Evolutionary conservation across 2,888 invertebrate genomes (phyloP).

Genomic region (Pediacus dermestoides): DNA sequence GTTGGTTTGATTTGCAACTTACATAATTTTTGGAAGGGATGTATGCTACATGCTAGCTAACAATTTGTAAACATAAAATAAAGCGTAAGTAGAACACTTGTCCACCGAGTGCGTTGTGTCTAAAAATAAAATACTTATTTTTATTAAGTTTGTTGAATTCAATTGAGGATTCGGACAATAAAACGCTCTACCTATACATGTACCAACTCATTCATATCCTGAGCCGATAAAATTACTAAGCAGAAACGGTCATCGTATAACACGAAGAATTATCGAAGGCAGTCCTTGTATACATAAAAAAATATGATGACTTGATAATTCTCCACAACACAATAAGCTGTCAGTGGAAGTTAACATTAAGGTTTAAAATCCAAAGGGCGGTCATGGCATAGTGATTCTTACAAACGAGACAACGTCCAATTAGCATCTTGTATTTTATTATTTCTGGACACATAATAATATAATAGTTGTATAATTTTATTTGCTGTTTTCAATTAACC

Average conservation of each 20-base stretch:
- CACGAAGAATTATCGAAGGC: slow-evolving; percentile 16
- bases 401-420: slow-evolving; percentile 42
- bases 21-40: slow-evolving; percentile 1
- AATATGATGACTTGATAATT: slow-evolving; percentile 40
- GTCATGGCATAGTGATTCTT: slow-evolving; percentile 37
- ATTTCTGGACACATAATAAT: slow-evolving; percentile 41
- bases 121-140: too few species aligned
- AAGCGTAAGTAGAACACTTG: too few species aligned
- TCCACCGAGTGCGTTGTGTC: too few species aligned
- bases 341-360: slow-evolving; percentile 34
- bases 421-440: slow-evolving; percentile 43
- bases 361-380: slow-evolving; percentile 32
- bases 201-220: slow-evolving; percentile 5
- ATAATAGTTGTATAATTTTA: slow-evolving; percentile 44
- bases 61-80: too few species aligned
- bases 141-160: slow-evolving; percentile 1
- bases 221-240: slow-evolving; percentile 18
- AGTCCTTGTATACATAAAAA: slow-evolving; percentile 17
- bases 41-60: too few species aligned
- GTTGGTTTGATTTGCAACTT: slow-evolving; percentile 14
- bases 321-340: slow-evolving; percentile 29
- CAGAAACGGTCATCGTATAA: slow-evolving; percentile 13
- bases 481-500: slow-evolving; percentile 41
- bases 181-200: too few species aligned
- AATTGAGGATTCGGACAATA: too few species aligned